Evolutionary conservation across 2,113 vertebrate genomes (phyloP).

Genomic region (Poecile atricapillus): DNA sequence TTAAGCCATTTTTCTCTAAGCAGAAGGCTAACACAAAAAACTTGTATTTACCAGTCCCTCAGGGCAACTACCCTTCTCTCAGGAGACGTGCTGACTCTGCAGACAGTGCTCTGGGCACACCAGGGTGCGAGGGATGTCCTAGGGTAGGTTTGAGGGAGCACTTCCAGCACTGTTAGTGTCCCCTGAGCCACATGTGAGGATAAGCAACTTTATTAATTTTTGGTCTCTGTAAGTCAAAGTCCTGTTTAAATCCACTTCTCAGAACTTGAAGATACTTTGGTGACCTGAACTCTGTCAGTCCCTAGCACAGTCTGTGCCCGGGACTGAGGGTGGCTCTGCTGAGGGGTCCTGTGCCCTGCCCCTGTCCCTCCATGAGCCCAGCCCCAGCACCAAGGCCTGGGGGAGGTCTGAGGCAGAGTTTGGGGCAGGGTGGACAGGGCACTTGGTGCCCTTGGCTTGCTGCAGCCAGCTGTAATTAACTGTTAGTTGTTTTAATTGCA

Average conservation of each 20-base stretch:
- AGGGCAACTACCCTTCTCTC: not conserved
- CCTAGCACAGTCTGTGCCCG: fast-evolving
- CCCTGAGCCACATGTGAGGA: too few species aligned
- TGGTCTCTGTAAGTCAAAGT: not conserved
- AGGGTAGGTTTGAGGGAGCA: not conserved
- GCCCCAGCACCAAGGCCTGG: not conserved
- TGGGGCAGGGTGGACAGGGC: not conserved
- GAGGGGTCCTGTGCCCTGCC: not conserved
- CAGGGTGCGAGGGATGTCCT: not conserved
- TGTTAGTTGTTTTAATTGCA: not conserved
- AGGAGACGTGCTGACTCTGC: not conserved
- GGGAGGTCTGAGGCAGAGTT: not conserved
- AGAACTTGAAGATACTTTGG: not conserved
- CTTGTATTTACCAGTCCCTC: not conserved
- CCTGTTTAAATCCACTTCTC: not conserved
- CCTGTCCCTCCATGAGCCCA: not conserved
- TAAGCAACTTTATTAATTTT: not conserved
- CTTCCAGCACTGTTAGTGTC: not conserved
- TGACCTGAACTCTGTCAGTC: too few species aligned
- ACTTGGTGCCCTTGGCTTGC: not conserved
- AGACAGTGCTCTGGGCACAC: not conserved
- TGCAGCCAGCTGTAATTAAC: not conserved
- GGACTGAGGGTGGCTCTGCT: not conserved
- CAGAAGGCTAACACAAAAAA: not conserved
- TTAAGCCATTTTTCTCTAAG: not conserved